phyloP scores from a whole-genome alignment of 2,113 vertebrate genomes.

The Nanorana parkeri region DNA sequence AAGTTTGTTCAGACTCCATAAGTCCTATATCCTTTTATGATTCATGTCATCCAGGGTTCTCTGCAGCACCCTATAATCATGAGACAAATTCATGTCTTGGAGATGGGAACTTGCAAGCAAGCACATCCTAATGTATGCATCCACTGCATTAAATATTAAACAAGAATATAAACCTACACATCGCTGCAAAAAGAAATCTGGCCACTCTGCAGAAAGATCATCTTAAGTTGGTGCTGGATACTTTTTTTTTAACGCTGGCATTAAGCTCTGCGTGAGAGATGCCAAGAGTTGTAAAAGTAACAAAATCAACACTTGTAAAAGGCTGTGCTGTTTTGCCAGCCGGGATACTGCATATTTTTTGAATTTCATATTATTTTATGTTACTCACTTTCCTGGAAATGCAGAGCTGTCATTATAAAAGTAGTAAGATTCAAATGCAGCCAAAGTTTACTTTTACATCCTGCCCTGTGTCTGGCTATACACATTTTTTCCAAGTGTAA shows the following conservation, averaged over 20 bases:
- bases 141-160: conserved; percentile 29
- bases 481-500: too few relatives aligned
- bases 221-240: neutral
- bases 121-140: conserved; percentile 25
- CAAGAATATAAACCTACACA: conserved; percentile 1
- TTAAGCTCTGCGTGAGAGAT: neutral
- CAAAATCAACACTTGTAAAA: conserved; percentile 6
- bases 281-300: neutral
- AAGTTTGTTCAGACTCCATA: too few relatives aligned
- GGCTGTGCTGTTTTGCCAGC: neutral
- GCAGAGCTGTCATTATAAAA: neutral
- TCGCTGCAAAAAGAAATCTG: neutral
- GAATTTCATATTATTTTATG: neutral
- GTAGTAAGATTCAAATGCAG: neutral
- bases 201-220: neutral
- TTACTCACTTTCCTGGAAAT: neutral
- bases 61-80: conserved; percentile 5
- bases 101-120: neutral
- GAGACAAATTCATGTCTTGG: conserved; percentile 10
- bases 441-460: too few relatives aligned
- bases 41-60: neutral
- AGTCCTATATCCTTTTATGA: too few relatives aligned
- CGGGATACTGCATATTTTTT: neutral
- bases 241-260: neutral
- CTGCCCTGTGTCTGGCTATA: too few relatives aligned